Conservation (phyloP, 2,888 invertebrate species). For the Cheilosia vulpina region DNA sequence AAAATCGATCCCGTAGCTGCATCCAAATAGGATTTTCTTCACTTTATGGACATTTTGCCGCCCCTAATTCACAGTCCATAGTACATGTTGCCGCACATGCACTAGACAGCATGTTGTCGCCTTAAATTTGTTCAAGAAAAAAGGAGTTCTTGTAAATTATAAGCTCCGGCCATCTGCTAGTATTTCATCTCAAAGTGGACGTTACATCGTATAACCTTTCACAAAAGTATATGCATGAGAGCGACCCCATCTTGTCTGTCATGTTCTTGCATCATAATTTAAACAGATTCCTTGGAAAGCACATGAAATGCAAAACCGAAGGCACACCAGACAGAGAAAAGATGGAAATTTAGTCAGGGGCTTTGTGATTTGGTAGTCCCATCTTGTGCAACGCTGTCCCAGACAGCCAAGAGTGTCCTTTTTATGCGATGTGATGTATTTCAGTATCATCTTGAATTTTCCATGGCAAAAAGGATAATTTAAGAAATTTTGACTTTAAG, state of each 20-base stretch:
- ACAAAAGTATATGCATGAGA: not conserved
- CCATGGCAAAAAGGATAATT: slow-evolving; percentile 27
- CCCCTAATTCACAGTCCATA: slow-evolving; percentile 1
- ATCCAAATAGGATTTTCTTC: slow-evolving; percentile 18
- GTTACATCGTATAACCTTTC: slow-evolving; percentile 4
- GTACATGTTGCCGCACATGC: slow-evolving; percentile 12
- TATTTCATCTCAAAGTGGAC: slow-evolving; percentile 34
- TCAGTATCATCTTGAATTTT: slow-evolving; percentile 19
- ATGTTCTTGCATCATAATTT: slow-evolving; percentile 27
- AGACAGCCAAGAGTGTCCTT: slow-evolving; percentile 14
- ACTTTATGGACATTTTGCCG: not conserved
- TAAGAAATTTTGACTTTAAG: slow-evolving; percentile 43
- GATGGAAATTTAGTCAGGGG: slow-evolving; percentile 1
- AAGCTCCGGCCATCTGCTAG: slow-evolving; percentile 27
- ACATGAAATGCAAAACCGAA: slow-evolving; percentile 9
- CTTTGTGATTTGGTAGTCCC: slow-evolving; percentile 37
- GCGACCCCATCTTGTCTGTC: slow-evolving; percentile 10
- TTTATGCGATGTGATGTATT: slow-evolving; percentile 3
- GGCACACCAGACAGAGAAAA: not conserved
- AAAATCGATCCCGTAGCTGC: not conserved
- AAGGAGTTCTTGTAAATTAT: slow-evolving; percentile 10
- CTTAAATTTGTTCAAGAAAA: not conserved
- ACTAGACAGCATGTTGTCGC: slow-evolving; percentile 15
- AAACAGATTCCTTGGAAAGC: slow-evolving; percentile 14
- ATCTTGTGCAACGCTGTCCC: slow-evolving; percentile 23